phyloP scores from a whole-genome alignment of 2,888 invertebrate species.

The Macaria liturata region DNA sequence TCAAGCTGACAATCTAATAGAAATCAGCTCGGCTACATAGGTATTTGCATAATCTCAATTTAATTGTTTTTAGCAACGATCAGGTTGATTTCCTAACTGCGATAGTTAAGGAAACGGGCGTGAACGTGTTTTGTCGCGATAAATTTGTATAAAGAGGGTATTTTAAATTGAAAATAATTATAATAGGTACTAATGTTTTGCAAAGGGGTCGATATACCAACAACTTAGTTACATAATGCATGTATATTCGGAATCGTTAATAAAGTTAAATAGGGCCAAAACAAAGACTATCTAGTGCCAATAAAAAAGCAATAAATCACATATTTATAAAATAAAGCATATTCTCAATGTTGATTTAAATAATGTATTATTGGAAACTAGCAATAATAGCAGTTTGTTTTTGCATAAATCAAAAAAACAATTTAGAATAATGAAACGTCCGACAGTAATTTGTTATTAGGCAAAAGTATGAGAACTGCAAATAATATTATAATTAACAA shows the following conservation, averaged over 20 bases:
- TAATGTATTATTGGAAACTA: slow-evolving; percentile 6
- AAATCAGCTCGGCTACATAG: slow-evolving; percentile 42
- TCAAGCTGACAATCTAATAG: slow-evolving; percentile 42
- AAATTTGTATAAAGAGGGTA: no score
- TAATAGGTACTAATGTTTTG: no score
- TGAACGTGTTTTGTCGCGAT: no score
- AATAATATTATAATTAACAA: slow-evolving; percentile 13
- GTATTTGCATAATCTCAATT: slow-evolving; percentile 60
- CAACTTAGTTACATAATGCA: no score
- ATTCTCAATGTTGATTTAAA: background rate
- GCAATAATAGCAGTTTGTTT: slow-evolving; percentile 20
- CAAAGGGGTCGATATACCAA: no score
- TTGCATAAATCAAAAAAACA: slow-evolving; percentile 22
- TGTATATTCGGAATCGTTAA: no score
- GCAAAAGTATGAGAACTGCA: slow-evolving; percentile 26
- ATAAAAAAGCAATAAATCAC: no score
- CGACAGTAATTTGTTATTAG: slow-evolving; percentile 22
- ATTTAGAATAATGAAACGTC: slow-evolving; percentile 25
- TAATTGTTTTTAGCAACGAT: slow-evolving; percentile 49
- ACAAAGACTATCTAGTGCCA: no score
- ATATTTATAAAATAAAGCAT: no score
- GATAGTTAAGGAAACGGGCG: background rate
- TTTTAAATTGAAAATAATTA: no score
- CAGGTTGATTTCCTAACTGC: slow-evolving; percentile 24
- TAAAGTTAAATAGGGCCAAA: no score